These are phyloP conservation scores for Muscidifurax raptorellus DNA, from an alignment of 1,140 invertebrate genomes.

Conservation along the genomic window DNA sequence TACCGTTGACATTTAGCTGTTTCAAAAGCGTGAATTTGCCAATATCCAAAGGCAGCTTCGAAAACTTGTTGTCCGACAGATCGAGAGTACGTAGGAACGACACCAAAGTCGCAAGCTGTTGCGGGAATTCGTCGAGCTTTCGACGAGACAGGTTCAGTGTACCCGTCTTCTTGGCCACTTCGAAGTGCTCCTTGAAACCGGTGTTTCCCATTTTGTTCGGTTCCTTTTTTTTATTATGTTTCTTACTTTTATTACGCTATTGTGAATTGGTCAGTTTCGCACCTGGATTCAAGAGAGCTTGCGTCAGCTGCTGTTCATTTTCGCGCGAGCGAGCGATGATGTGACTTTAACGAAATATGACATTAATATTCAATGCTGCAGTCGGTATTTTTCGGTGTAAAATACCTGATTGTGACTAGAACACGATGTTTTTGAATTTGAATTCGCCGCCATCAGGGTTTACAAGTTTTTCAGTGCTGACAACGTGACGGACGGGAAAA, in stretches of 20 bases:
- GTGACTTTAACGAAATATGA: too few relatives aligned
- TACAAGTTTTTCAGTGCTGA: not conserved
- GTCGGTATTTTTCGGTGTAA: not conserved
- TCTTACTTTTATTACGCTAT: not conserved
- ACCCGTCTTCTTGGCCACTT: conserved; percentile 95
- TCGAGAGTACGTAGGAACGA: conserved; percentile 90
- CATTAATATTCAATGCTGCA: not conserved
- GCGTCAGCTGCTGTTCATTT: not conserved
- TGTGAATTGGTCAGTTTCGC: not conserved
- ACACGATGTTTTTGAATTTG: not conserved
- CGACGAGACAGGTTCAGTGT: conserved; percentile 90
- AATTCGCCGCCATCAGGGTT: conserved; percentile 19
- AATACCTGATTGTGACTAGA: not conserved
- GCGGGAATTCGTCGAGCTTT: conserved; percentile 85
- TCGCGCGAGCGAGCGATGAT: not conserved
- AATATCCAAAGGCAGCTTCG: conserved; percentile 84
- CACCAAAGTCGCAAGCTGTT: conserved; percentile 78
- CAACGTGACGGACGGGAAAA: not conserved
- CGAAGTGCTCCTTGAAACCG: conserved; percentile 91
- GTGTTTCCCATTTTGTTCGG: conserved; percentile 87
- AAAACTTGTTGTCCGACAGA: conserved; percentile 93
- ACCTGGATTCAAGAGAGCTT: not conserved
- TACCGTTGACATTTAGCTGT: conserved; percentile 87
- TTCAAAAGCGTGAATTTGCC: conserved; percentile 88
- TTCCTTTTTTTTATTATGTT: not conserved